These are phyloP conservation scores for Tetanocera ferruginea DNA, from an alignment of 2,888 invertebrate species.

Conservation along the genomic window DNA sequence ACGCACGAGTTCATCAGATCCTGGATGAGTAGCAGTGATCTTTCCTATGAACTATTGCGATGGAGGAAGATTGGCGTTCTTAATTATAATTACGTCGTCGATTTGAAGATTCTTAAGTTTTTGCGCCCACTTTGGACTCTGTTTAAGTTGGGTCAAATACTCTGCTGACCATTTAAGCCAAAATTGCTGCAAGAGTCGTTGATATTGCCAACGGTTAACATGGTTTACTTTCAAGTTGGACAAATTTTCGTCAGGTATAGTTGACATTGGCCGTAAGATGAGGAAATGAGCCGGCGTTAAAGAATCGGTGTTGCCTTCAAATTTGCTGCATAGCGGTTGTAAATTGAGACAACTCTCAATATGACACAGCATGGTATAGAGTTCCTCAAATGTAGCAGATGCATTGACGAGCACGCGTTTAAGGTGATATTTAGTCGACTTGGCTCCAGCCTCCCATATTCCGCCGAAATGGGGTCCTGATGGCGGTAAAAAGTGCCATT, in stretches of 20 bases:
- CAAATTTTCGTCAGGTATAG: conserved; percentile 35
- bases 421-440: too few species aligned
- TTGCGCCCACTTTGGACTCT: background rate
- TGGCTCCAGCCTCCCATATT: conserved; percentile 28
- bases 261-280: conserved; percentile 28
- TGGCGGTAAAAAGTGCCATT: conserved; percentile 48
- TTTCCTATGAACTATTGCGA: background rate
- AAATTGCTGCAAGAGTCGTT: conserved; percentile 28
- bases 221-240: conserved; percentile 23
- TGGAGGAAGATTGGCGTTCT: background rate
- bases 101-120: background rate
- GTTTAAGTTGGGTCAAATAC: background rate
- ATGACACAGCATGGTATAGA: conserved; percentile 32
- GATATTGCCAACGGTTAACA: conserved; percentile 42
- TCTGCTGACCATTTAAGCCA: background rate
- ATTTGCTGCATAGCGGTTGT: too few species aligned
- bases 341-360: too few species aligned
- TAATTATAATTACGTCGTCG: background rate
- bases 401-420: too few species aligned
- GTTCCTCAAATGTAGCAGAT: background rate
- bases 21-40: background rate
- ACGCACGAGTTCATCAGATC: conserved; percentile 42
- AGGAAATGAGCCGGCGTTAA: conserved; percentile 51
- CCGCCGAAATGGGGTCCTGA: background rate
- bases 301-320: conserved; percentile 22